Evolutionary conservation across 2,113 vertebrate genomes (phyloP), one percentile per base, ranked within the genome.

Genomic region (Patagioenas fasciata): DNA sequence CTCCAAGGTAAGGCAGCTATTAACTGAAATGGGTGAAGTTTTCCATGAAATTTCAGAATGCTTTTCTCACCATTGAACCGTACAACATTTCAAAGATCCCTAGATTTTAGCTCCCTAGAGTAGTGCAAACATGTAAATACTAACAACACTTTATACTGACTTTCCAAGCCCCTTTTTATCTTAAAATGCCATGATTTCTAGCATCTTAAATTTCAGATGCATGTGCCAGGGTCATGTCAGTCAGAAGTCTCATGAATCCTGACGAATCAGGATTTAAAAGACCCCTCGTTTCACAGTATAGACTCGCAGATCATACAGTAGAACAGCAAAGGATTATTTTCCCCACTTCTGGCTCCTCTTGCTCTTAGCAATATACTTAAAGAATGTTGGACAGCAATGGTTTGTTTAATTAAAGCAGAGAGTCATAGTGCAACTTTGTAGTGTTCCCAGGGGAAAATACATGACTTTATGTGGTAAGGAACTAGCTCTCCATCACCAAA

Each of bases 1-100:
- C 56, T 95, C 23, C 69, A 84, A 93, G 96, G 97, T 98, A 96
- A 97, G 94, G 78, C 53, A 89, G 40, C 54, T 66, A 56, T 80
- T 50, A 74, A 50, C 11, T 60, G 9, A 84, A 87, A 77, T 34
- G 54, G 6, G 18, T 36, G 15, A 48, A 81, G 13, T 69, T 60
- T 86, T 61, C 25, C 1, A 0, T 75, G 20, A 72, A 87, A 71
- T 78, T 95, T 80, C 51, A 20, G 47, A 54, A 50, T 50, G 31
- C 21, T 80, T 83, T 87, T 88, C n/a, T 95, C 17, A 48, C 42
- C 5, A 25, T 31, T 2, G 3, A 91, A 40, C 28, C 26, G 6
- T 40, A 50, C 6, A 73, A 64, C 11, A 16, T 61, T 82, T 89
- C 31, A 51, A 53, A 64, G 67, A 60, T 48, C 5, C 32, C 32